Conservation (phyloP, 92 coral and sea anemone species). For the Micromussa lordhowensis region DNA sequence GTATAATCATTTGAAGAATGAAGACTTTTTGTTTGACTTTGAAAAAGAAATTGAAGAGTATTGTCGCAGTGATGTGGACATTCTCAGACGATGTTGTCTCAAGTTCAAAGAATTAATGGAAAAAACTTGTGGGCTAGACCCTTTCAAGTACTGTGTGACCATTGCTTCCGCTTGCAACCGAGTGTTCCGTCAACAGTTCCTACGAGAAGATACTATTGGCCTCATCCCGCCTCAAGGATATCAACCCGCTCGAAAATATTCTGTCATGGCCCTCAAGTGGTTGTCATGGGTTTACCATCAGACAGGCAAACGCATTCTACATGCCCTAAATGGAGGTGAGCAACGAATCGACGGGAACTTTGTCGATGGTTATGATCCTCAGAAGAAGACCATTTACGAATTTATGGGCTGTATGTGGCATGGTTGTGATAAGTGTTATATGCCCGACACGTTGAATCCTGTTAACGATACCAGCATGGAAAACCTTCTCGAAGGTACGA, state of each 20-base stretch:
- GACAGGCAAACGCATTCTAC: no score
- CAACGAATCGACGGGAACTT: neutral
- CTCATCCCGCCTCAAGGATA: conserved; percentile 64
- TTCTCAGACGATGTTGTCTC: conserved; percentile 54
- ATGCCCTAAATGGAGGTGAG: no score
- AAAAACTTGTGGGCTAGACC: conserved; percentile 35
- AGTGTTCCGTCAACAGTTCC: conserved; percentile 41
- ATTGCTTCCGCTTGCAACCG: conserved; percentile 56
- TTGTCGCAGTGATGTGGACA: conserved; percentile 69
- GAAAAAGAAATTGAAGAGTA: conserved; percentile 43
- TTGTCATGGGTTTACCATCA: no score
- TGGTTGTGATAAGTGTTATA: conserved; percentile 58
- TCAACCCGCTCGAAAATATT: conserved; percentile 40
- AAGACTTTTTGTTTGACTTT: conserved; percentile 55
- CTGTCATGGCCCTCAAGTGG: conserved; percentile 39
- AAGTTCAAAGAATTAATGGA: conserved; percentile 46
- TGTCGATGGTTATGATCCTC: conserved; percentile 43
- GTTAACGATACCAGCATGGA: conserved; percentile 39
- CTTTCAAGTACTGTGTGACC: conserved; percentile 47
- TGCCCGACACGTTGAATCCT: no score
- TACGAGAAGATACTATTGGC: no score
- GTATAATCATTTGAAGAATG: conserved; percentile 20
- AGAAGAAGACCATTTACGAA: conserved; percentile 19
- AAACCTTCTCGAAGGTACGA: conserved; percentile 34
- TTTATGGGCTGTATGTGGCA: conserved; percentile 43